Percentiles rank a stretch among this genome's conserved stretches.
phyloP scores from a whole-genome alignment of 2,113 vertebrate genomes.

The Climacteris rufus region DNA sequence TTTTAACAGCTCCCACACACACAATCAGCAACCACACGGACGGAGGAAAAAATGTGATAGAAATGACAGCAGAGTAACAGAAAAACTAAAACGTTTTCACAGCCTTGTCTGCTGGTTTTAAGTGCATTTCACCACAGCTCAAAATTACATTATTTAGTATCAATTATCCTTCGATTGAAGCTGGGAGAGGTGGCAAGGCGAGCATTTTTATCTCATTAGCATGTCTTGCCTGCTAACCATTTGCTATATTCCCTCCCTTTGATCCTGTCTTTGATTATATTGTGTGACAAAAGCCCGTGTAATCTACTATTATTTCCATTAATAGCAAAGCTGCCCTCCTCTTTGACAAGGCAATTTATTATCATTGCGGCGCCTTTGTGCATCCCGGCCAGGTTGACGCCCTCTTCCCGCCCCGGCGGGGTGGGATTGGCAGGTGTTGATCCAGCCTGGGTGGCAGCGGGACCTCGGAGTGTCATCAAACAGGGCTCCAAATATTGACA shows the following conservation, averaged over 20 bases:
- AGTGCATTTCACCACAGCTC: constrained; percentile 61
- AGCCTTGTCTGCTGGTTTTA: constrained; percentile 54
- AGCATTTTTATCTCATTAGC: constrained; percentile 76
- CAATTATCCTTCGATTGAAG: constrained; percentile 67
- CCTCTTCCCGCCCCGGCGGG: background rate
- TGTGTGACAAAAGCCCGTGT: constrained; percentile 67
- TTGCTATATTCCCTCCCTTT: constrained; percentile 72
- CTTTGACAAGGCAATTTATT: constrained; percentile 76
- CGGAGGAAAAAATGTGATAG: background rate
- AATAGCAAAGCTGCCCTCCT: constrained; percentile 70
- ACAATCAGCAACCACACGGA: background rate
- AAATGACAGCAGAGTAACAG: constrained; percentile 45
- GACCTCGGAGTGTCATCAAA: background rate
- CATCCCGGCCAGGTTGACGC: constrained; percentile 37
- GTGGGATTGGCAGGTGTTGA: constrained; percentile 44
- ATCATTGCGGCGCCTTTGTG: constrained; percentile 56
- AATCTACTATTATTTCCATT: constrained; percentile 79
- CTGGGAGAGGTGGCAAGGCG: constrained; percentile 63
- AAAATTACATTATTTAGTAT: constrained; percentile 70
- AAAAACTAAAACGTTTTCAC: constrained; percentile 36
- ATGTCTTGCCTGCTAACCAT: constrained; percentile 73
- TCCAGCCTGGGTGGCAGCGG: background rate
- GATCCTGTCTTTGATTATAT: constrained; percentile 75
- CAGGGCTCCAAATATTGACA: constrained; percentile 4
- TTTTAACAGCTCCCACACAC: background rate